Conservation (phyloP, 2,113 vertebrate species). For the Numida meleagris region DNA sequence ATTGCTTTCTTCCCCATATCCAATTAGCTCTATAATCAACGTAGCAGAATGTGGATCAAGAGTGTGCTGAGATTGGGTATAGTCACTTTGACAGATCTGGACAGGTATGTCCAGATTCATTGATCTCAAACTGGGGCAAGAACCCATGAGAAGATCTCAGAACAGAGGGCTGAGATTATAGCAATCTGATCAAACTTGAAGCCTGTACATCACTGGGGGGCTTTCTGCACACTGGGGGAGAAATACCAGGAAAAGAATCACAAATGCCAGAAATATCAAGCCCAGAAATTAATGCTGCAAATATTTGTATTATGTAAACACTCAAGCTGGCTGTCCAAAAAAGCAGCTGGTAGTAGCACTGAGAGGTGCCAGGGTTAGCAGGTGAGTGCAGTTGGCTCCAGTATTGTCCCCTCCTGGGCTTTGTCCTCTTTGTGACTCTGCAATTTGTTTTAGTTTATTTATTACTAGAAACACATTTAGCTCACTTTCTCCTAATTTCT, state of each 20-base stretch:
- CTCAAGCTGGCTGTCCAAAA: not conserved
- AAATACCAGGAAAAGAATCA: not conserved
- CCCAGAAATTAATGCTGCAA: not conserved
- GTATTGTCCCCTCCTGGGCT: not conserved
- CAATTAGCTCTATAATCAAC: constrained; percentile 58
- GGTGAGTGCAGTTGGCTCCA: not conserved
- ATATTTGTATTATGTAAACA: not conserved
- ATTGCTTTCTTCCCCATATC: constrained; percentile 42
- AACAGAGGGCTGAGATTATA: constrained; percentile 20
- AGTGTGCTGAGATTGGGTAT: not conserved
- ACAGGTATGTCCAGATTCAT: not conserved
- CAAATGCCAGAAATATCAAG: not conserved
- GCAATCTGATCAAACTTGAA: not conserved
- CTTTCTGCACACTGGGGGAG: not conserved
- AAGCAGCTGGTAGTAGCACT: not conserved
- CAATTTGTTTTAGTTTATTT: constrained; percentile 2
- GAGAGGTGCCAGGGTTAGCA: not conserved
- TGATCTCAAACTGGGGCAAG: not conserved
- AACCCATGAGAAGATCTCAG: not conserved
- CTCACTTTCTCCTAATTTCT: not conserved
- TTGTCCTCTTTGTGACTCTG: not conserved
- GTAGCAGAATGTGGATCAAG: constrained; percentile 31
- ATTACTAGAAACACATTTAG: not conserved
- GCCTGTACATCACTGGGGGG: not conserved
- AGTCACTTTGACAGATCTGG: constrained; percentile 26